Evolutionary conservation across 2,888 invertebrate species (phyloP), one percentile per base, ranked within the genome.

Genomic region (Sphinx pinastri): DNA sequence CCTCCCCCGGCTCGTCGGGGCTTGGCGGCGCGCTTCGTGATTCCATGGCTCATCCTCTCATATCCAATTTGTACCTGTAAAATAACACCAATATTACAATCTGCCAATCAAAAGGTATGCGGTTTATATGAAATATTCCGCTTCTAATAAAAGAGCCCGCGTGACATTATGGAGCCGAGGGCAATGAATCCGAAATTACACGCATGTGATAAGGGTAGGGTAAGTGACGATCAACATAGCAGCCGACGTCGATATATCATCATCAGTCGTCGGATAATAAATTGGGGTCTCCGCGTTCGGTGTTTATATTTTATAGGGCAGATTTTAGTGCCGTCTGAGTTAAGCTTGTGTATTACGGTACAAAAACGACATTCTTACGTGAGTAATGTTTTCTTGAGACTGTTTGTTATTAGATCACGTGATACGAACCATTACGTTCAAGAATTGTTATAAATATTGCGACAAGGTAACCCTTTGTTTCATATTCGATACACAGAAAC

Each of bases 11-110:
- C 84, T 94, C 94, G 87, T 94, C 94, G 92, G 94, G 94, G 92
- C 94, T 92, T 85, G 94, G 94, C 94, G 94, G 94, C 92, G 94
- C 92, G 85, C 94, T 94, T 81, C 93, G 94, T 88, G 94, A 94
- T 92, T 94, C 94, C 94, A 94, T 94, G 82, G 91, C 88, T 94
- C 94, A 94, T 94, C 90, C 85, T 94, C 84, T 92, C 90, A 90
- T 91, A 80, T 77, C 89, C 88, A 87, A 84, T 83, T 76, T 80
- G 82, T 84, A 83, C 87, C 93, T 93, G 90, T 68, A 88, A 93
- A 84, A 73, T 81, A 83, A 83, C 77, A 79, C 72, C 8, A 49
- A 47, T 47, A 19, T 63, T 63, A 63, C 8, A 49, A 63, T 63
- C 1, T 49, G 19, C 49, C 49, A 13, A 12, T 1, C 19, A 49